These are phyloP conservation scores for Epirrita christyi DNA, from an alignment of 2,888 invertebrate species.

Conservation along the genomic window DNA sequence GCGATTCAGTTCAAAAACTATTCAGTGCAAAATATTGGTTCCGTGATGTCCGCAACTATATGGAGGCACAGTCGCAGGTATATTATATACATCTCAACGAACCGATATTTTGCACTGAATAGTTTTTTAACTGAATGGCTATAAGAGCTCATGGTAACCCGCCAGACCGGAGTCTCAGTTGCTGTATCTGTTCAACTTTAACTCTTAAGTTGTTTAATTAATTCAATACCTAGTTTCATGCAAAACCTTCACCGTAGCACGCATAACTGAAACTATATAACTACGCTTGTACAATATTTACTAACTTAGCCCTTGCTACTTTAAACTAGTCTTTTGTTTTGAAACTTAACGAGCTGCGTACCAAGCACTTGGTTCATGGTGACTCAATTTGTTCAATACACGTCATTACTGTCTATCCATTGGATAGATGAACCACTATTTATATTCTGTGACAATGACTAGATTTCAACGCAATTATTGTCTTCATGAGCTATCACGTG, in stretches of 20 bases:
- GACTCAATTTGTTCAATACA: constrained; percentile 11
- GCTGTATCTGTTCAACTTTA: no score
- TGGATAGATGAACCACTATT: no score
- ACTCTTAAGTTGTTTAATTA: background rate
- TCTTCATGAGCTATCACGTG: constrained; percentile 9
- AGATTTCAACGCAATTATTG: constrained; percentile 19
- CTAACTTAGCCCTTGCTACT: constrained; percentile 20
- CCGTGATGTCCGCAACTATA: no score
- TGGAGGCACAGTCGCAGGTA: no score
- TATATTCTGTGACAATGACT: constrained; percentile 5
- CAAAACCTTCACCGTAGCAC: constrained; percentile 1
- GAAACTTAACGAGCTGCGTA: constrained; percentile 9
- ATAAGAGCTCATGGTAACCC: no score
- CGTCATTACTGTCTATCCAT: no score
- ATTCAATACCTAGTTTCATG: background rate
- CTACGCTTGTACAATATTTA: constrained; percentile 17
- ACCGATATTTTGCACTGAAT: no score
- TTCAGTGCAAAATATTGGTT: no score
- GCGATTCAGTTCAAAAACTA: no score
- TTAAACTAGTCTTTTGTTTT: constrained; percentile 21
- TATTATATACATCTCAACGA: no score
- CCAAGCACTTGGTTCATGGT: background rate
- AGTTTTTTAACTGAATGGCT: no score
- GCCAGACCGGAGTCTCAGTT: no score
- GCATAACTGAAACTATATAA: constrained; percentile 18